Evolutionary conservation across 2,888 invertebrate species (phyloP).

Genomic region (Drosophila subsilvestris): DNA sequence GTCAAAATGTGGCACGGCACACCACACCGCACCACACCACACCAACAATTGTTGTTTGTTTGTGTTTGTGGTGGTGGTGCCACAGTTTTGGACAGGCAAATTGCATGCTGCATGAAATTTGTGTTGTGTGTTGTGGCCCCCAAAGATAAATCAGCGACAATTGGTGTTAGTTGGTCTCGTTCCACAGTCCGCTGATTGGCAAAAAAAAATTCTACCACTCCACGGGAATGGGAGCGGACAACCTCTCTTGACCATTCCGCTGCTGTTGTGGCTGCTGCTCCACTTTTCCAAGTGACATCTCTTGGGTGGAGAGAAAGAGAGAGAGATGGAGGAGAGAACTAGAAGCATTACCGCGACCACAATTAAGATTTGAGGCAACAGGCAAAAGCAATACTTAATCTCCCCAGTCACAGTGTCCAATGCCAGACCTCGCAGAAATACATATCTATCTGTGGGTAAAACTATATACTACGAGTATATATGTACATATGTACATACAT

Average conservation of each 20-base stretch:
- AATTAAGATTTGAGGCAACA: conserved; percentile 58
- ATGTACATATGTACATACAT: neutral
- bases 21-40: neutral
- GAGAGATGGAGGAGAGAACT: conserved; percentile 12
- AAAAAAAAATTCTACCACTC: conserved; percentile 22
- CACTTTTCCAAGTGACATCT: conserved; percentile 39
- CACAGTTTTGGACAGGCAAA: conserved; percentile 68
- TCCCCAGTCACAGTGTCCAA: conserved; percentile 64
- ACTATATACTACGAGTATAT: neutral
- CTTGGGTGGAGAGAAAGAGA: neutral
- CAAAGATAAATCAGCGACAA: conserved; percentile 70
- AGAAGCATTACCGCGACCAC: neutral
- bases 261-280: conserved; percentile 10
- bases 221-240: conserved; percentile 16
- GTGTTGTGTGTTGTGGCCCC: conserved; percentile 17
- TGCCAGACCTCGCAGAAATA: conserved; percentile 49
- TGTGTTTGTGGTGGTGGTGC: conserved; percentile 46
- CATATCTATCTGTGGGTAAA: neutral
- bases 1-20: conserved; percentile 54
- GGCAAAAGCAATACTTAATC: conserved; percentile 53
- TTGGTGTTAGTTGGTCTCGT: conserved; percentile 71
- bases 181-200: conserved; percentile 30
- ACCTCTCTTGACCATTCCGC: conserved; percentile 12
- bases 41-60: conserved; percentile 58
- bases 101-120: conserved; percentile 65